These are phyloP conservation scores for Percina caprodes DNA, from an alignment of 2,113 vertebrate species.

Conservation along the genomic window DNA sequence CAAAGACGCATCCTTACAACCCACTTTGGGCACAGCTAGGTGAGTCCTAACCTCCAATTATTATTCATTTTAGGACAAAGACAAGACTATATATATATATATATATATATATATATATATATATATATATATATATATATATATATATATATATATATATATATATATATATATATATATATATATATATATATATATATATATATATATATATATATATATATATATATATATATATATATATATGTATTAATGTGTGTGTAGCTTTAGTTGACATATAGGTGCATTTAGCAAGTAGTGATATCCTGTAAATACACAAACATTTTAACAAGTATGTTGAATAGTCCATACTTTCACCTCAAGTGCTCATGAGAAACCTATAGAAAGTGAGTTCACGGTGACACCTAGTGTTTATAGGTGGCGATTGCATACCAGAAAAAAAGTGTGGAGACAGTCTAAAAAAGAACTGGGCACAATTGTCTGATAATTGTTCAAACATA, in stretches of 20 bases:
- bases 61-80: constrained; percentile 13
- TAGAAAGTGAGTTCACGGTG: constrained; percentile 20
- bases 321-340: neutral
- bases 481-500: neutral
- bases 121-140: too few species aligned
- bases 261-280: neutral
- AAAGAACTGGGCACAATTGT: neutral
- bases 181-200: too few species aligned
- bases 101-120: too few species aligned
- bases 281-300: neutral
- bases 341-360: neutral
- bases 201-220: too few species aligned
- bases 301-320: neutral
- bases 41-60: constrained; percentile 68
- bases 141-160: too few species aligned
- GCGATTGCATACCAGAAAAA: constrained; percentile 23
- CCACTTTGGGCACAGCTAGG: constrained; percentile 98
- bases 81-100: too few species aligned
- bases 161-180: too few species aligned
- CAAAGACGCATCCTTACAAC: constrained; percentile 98
- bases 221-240: neutral
- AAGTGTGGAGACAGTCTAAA: neutral
- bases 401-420: constrained; percentile 63
- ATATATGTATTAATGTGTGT: too few species aligned
- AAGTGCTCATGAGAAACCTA: neutral